These are phyloP conservation scores for Myzus persicae DNA, from an alignment of 1,140 invertebrate genomes.

Conservation along the genomic window DNA sequence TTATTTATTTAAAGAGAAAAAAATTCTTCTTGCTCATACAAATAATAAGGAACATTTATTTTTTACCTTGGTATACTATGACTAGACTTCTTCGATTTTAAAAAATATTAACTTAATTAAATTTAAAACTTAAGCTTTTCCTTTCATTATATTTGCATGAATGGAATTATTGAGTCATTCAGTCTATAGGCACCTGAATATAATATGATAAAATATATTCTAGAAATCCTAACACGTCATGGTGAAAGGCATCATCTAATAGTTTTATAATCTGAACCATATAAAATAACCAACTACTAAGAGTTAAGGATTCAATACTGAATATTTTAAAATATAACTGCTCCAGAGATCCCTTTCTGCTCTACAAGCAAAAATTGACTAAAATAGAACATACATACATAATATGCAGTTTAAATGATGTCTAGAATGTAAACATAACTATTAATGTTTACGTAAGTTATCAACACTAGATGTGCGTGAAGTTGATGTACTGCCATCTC, in stretches of 20 bases:
- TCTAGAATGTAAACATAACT: constrained; percentile 5
- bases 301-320: constrained; percentile 38
- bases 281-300: constrained; percentile 47
- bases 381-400: constrained; percentile 37
- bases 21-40: background rate
- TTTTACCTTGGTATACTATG: background rate
- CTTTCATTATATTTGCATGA: background rate
- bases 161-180: constrained; percentile 32
- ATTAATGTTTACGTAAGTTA: constrained; percentile 67
- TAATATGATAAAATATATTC: constrained; percentile 10
- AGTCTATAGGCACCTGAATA: constrained; percentile 43
- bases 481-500: constrained; percentile 66
- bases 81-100: background rate
- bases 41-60: background rate
- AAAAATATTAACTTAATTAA: constrained; percentile 29
- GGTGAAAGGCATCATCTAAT: constrained; percentile 29
- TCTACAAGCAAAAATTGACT: constrained; percentile 57
- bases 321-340: constrained; percentile 31
- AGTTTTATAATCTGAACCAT: background rate
- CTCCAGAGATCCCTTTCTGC: constrained; percentile 34
- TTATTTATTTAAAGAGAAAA: too few relatives aligned
- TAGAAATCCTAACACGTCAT: constrained; percentile 32
- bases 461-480: constrained; percentile 70
- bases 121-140: background rate
- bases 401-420: background rate